Percentiles rank a stretch among this genome's conserved stretches.
Conservation (phyloP, 2,797 vertebrate genomes). For the Mycteria americana region DNA sequence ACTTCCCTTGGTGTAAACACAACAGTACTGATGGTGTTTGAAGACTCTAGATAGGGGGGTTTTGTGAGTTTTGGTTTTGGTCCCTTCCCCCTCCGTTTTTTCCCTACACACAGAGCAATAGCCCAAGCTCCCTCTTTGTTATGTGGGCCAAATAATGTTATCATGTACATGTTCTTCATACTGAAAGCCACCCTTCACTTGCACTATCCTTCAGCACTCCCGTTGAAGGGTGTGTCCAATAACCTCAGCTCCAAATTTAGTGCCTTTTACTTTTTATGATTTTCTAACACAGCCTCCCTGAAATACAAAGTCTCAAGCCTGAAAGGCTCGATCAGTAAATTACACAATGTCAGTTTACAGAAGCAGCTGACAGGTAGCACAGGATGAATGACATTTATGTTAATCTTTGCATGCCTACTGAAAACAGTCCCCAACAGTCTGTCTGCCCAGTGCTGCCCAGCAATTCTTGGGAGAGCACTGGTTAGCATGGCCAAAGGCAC, state of each 20-base stretch:
- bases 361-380: neutral
- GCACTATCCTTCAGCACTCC: neutral
- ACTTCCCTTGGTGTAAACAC: neutral
- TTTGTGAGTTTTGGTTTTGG: neutral
- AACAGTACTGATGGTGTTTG: neutral
- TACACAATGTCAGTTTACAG: neutral
- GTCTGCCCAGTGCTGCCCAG: neutral
- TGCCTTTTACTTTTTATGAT: neutral
- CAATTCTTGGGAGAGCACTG: neutral
- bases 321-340: neutral
- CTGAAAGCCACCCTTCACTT: neutral
- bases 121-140: neutral
- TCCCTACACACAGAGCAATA: neutral
- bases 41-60: neutral
- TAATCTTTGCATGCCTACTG: neutral
- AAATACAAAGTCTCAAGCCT: neutral
- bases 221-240: neutral
- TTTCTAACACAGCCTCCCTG: neutral
- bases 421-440: neutral
- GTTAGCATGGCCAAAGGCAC: neutral
- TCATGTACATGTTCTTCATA: accelerated
- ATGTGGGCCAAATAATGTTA: neutral
- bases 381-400: neutral
- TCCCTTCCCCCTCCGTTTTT: neutral
- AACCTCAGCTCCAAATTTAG: neutral